Base-by-base conservation (phyloP, 2,888 invertebrate genomes). In the Nezara viridula region DNA sequence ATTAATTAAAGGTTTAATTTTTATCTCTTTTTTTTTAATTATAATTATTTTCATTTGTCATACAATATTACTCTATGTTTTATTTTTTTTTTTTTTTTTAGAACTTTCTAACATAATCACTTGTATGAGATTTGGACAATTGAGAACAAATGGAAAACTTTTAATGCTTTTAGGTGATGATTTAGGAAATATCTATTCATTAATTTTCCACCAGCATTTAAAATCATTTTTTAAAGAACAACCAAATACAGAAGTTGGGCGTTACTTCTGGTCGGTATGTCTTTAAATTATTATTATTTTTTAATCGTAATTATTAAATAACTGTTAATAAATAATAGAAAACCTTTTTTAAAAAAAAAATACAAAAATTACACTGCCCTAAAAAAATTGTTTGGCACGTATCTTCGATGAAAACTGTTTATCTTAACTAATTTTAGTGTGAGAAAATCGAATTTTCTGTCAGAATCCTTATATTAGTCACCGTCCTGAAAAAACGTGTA, bases 241-340 rank as follows among this genome's bases (percentile, higher is more conserved):
- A 44, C 81, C 81, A 44, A 81, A 81, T 44, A 81, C 21, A 81
- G 81, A 81, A 12, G 44, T 44, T 81, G 81, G 81, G 44, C 44
- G 81, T 14, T 81, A 81, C 44, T 81, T 81, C 81, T 81, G 81
- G 81, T n/a, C 40, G 40, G 81, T 81, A 81, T 12, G 81, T 81
- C 44, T 44, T 81, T 44, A 44, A 44, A 44, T 44, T 4, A 40
- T 44, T 24, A 40, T 40, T 21, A 2, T n/a, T 55, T 55, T 4
- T 21, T 21, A 21, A 52, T 21, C 7, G 19, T n/a, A n/a, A n/a
- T n/a, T n/a, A n/a, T 55, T 55, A 9, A n/a, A n/a, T 55, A n/a
- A 9, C n/a, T 24, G 5, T n/a, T n/a, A n/a, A 55, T 55, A n/a
- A n/a, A n/a, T 55, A 7, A n/a, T 6, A n/a, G n/a, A 7, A 7